Conservation (phyloP, 2,888 invertebrate species). For the Nezara viridula region DNA sequence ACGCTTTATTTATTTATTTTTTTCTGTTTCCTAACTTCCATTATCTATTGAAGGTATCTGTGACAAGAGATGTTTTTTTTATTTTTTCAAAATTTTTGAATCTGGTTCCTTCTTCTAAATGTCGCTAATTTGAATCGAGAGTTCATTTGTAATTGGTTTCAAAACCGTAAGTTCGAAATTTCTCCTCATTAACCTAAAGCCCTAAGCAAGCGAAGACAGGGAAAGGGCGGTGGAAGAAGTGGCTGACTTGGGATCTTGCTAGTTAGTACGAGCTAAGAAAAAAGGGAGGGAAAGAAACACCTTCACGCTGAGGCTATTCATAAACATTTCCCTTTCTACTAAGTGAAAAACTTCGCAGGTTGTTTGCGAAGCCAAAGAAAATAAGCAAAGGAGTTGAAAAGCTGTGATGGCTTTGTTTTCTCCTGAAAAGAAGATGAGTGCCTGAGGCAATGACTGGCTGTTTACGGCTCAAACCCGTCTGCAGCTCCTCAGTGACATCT, state of each 20-base stretch:
- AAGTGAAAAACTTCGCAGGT: slow-evolving; percentile 37
- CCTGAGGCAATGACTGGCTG: slow-evolving; percentile 30
- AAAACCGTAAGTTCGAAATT: no score
- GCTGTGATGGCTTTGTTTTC: slow-evolving; percentile 33
- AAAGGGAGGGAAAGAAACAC: background rate
- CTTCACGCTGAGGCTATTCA: slow-evolving; percentile 11
- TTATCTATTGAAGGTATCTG: no score
- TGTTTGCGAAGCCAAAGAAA: slow-evolving; percentile 25
- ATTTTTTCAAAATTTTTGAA: no score
- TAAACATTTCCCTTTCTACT: slow-evolving; percentile 34
- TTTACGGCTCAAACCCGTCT: slow-evolving; percentile 40
- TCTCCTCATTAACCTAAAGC: no score
- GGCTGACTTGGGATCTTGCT: background rate
- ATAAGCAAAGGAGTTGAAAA: slow-evolving; percentile 11
- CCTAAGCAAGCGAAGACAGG: no score
- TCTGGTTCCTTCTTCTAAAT: no score
- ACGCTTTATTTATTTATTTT: no score
- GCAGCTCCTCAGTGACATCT: slow-evolving; percentile 41
- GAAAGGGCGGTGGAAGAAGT: background rate
- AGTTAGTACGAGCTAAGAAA: background rate
- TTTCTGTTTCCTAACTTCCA: no score
- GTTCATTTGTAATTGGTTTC: no score
- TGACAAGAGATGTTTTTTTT: no score
- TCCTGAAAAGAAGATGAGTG: slow-evolving; percentile 41
- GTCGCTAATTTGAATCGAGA: no score